phyloP scores from a whole-genome alignment of 37 sponge, comb jelly and placozoan genomes.

The Bolinopsis microptera region DNA sequence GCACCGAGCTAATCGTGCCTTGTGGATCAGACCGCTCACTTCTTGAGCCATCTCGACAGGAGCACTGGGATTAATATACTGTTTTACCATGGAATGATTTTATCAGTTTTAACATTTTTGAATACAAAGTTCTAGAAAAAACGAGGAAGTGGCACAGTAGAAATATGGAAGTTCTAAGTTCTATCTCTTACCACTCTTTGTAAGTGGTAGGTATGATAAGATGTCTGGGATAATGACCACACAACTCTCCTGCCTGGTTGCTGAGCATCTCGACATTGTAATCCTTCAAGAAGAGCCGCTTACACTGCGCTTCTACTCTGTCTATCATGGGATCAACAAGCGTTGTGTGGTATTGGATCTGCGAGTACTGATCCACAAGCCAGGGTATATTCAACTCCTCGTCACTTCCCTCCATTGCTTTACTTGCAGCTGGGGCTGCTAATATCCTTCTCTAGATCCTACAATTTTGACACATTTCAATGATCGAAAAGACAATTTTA shows the following conservation, averaged over 20 bases:
- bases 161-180: too few relatives aligned
- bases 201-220: conserved; percentile 68
- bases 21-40: conserved; percentile 76
- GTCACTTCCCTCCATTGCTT: conserved; percentile 16
- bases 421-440: neutral
- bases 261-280: conserved; percentile 71
- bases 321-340: conserved; percentile 30
- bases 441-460: neutral
- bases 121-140: too few relatives aligned
- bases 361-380: conserved; percentile 40
- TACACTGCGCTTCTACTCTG: conserved; percentile 33
- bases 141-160: too few relatives aligned
- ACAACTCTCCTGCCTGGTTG: conserved; percentile 75
- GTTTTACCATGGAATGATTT: too few relatives aligned
- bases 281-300: conserved; percentile 5
- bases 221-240: conserved; percentile 83
- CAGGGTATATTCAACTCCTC: conserved; percentile 44
- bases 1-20: conserved; percentile 83
- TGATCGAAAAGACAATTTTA: too few relatives aligned
- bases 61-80: too few relatives aligned
- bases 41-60: conserved; percentile 44
- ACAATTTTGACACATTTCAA: too few relatives aligned
- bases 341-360: conserved; percentile 28
- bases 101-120: too few relatives aligned
- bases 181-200: conserved; percentile 64